Percentiles rank a stretch among this genome's conserved stretches.
Conservation (phyloP, 2,113 vertebrate genomes). For the Cygnus buccinator region DNA sequence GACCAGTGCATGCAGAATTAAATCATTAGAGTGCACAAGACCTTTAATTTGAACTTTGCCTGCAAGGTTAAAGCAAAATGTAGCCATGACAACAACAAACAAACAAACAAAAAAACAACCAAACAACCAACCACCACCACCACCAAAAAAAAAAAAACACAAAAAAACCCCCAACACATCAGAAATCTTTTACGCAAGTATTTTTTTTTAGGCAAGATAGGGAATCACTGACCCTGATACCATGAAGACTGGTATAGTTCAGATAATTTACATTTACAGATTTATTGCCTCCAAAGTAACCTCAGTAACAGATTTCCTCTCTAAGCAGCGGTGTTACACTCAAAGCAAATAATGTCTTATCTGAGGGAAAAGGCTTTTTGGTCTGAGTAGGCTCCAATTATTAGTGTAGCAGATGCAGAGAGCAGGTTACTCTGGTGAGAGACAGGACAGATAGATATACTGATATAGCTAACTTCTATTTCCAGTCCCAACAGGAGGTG, state of each 20-base stretch:
- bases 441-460: not conserved
- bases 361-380: not conserved
- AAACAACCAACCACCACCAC: too few species aligned
- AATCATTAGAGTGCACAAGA: not conserved
- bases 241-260: rapidly evolving
- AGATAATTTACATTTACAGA: not conserved
- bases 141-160: too few species aligned
- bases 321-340: not conserved
- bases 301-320: not conserved
- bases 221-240: not conserved
- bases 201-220: not conserved
- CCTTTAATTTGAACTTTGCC: not conserved
- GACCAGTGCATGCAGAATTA: not conserved
- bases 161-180: rapidly evolving
- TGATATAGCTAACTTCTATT: not conserved
- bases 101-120: too few species aligned
- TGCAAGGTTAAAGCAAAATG: not conserved
- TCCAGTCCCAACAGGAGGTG: not conserved
- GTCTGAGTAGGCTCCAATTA: not conserved
- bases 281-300: not conserved
- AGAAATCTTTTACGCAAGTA: not conserved
- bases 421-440: not conserved
- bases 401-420: not conserved
- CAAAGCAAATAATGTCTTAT: not conserved
- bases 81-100: not conserved